These are phyloP conservation scores for Sebastes hubbsi DNA, from an alignment of 2,797 vertebrate species.

Conservation along the genomic window DNA sequence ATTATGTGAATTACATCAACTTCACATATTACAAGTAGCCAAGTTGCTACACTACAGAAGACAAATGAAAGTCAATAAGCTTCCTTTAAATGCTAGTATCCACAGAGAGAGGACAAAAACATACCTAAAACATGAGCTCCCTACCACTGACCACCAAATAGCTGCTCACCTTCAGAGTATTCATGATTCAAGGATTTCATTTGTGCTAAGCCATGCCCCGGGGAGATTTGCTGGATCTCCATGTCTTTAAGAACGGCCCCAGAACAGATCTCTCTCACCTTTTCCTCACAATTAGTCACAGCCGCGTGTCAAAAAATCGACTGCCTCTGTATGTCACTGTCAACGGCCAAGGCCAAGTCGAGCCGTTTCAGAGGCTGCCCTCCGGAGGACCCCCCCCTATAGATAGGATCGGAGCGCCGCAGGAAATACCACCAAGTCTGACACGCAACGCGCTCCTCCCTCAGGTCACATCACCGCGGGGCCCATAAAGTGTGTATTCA, in stretches of 20 bases:
- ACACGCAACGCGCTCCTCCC: conserved; percentile 48
- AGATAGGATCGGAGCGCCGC: conserved; percentile 53
- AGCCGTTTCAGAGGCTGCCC: conserved; percentile 49
- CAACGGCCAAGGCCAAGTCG: conserved; percentile 54
- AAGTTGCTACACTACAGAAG: neutral
- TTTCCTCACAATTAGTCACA: conserved; percentile 72
- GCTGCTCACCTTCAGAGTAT: conserved; percentile 47
- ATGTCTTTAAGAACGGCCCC: conserved; percentile 47
- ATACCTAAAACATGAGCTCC: conserved; percentile 46
- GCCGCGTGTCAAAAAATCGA: conserved; percentile 45
- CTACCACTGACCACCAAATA: conserved; percentile 61
- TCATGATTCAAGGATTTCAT: conserved; percentile 80
- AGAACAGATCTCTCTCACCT: conserved; percentile 55
- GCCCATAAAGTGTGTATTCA: conserved; percentile 41
- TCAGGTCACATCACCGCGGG: conserved; percentile 26
- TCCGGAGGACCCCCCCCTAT: conserved; percentile 52
- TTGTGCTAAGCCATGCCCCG: conserved; percentile 49
- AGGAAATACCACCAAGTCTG: conserved; percentile 70
- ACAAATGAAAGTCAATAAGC: conserved; percentile 43
- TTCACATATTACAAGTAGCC: conserved; percentile 2
- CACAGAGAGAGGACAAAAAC: conserved; percentile 1
- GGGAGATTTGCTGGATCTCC: conserved; percentile 47
- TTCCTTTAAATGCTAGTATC: conserved; percentile 13
- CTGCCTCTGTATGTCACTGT: conserved; percentile 63
- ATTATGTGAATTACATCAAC: neutral